phyloP scores from a whole-genome alignment of 2,888 invertebrate species.

The Opisthograptis luteolata region DNA sequence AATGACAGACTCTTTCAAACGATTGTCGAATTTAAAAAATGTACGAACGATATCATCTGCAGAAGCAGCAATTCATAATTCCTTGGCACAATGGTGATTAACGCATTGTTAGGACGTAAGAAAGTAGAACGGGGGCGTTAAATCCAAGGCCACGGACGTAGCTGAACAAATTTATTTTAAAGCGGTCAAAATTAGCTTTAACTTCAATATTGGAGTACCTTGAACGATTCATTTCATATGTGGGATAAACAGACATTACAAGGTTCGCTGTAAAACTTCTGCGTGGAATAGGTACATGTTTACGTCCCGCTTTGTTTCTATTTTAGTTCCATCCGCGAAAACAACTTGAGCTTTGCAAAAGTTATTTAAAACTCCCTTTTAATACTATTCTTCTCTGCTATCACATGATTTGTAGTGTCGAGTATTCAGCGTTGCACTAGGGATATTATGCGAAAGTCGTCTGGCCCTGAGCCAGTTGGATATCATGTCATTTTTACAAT shows the following conservation, averaged over 20 bases:
- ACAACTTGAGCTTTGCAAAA: neutral
- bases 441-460: constrained; percentile 19
- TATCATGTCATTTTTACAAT: constrained; percentile 24
- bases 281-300: constrained; percentile 11
- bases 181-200: constrained; percentile 58
- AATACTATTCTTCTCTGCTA: constrained; percentile 2
- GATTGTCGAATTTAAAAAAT: constrained; percentile 9
- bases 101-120: constrained; percentile 75
- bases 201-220: constrained; percentile 55
- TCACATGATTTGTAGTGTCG: constrained; percentile 16
- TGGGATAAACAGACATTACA: constrained; percentile 36
- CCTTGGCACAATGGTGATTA: constrained; percentile 68
- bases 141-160: constrained; percentile 71
- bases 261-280: constrained; percentile 30
- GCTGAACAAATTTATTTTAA: constrained; percentile 69
- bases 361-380: neutral
- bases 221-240: constrained; percentile 52
- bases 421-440: constrained; percentile 19
- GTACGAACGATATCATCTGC: constrained; percentile 36
- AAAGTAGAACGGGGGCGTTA: constrained; percentile 79
- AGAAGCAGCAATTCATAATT: constrained; percentile 43
- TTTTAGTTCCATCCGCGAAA: constrained; percentile 12
- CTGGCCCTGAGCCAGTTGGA: constrained; percentile 32
- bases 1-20: too few species aligned
- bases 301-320: constrained; percentile 1